A percentile compares a stretch with the other conserved stretches of the same genome.
Conservation (phyloP, 1,140 invertebrate species). For the Eupristina koningsbergeri region DNA sequence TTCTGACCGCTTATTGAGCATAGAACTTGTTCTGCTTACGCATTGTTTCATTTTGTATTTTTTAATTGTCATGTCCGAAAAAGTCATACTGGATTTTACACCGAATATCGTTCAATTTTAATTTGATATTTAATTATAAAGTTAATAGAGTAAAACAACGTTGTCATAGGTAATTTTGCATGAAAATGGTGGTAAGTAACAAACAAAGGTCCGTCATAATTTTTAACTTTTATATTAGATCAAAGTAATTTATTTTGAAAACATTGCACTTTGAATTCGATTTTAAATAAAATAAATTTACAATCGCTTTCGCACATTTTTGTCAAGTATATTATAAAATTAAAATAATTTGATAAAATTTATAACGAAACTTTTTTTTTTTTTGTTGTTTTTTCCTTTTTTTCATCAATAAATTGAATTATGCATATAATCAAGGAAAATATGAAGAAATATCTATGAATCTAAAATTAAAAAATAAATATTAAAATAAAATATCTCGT, state of each 20-base stretch:
- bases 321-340: too few species aligned
- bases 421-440: too few species aligned
- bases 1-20: slow-evolving; percentile 27
- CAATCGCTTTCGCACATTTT: not conserved
- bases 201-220: not conserved
- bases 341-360: too few species aligned
- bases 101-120: slow-evolving; percentile 16
- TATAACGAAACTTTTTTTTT: too few species aligned
- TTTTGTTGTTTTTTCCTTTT: too few species aligned
- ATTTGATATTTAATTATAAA: slow-evolving; percentile 36
- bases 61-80: not conserved
- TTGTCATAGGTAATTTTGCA: slow-evolving; percentile 10
- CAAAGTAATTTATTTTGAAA: not conserved
- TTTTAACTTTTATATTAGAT: slow-evolving; percentile 1
- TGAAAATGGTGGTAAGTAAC: not conserved
- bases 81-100: not conserved
- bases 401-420: too few species aligned
- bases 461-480: too few species aligned
- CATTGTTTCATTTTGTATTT: not conserved
- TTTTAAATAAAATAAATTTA: not conserved
- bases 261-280: not conserved
- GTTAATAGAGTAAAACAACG: slow-evolving; percentile 25
- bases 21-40: slow-evolving; percentile 5
- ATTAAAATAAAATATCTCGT: too few species aligned
- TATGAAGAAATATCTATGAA: too few species aligned